Evolutionary conservation across 1,140 invertebrate genomes (phyloP).

Genomic region (Maniola jurtina): DNA sequence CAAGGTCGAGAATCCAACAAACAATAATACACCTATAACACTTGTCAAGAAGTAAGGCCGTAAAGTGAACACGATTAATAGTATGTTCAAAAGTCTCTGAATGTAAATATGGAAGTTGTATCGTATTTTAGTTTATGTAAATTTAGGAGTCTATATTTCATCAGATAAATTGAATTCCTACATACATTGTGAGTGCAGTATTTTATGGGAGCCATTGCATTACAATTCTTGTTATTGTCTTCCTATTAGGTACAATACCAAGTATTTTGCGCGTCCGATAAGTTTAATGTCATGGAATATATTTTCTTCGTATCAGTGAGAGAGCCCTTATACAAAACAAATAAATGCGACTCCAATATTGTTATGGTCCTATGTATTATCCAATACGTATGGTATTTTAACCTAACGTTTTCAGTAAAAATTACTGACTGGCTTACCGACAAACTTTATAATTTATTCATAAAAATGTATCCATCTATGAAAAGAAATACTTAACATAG

Average conservation of each 20-base stretch:
- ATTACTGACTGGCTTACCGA: too few species aligned
- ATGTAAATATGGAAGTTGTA: slow-evolving; percentile 39
- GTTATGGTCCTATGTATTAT: too few species aligned
- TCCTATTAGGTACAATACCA: slow-evolving; percentile 6
- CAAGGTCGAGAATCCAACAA: slow-evolving; percentile 9
- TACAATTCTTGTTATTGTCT: slow-evolving; percentile 14
- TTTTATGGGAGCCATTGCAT: slow-evolving; percentile 7
- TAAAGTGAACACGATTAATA: slow-evolving; percentile 36
- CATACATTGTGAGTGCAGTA: slow-evolving; percentile 3
- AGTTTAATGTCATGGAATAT: not conserved
- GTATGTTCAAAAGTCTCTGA: slow-evolving; percentile 35
- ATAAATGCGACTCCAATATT: not conserved
- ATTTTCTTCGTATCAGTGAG: not conserved
- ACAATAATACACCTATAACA: slow-evolving; percentile 7
- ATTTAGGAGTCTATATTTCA: slow-evolving; percentile 30
- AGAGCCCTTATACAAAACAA: not conserved
- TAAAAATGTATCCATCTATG: too few species aligned
- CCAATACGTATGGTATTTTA: too few species aligned
- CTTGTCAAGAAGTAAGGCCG: slow-evolving; percentile 29
- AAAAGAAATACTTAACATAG: too few species aligned
- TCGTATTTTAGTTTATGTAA: slow-evolving; percentile 34
- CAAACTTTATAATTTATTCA: too few species aligned
- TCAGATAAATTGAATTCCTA: slow-evolving; percentile 30
- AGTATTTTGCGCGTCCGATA: not conserved
- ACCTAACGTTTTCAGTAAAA: too few species aligned